A percentile compares a stretch with the other conserved stretches of the same genome.
These are phyloP conservation scores for Lycophotia porphyrea DNA, from an alignment of 2,888 invertebrate genomes.

Conservation along the genomic window DNA sequence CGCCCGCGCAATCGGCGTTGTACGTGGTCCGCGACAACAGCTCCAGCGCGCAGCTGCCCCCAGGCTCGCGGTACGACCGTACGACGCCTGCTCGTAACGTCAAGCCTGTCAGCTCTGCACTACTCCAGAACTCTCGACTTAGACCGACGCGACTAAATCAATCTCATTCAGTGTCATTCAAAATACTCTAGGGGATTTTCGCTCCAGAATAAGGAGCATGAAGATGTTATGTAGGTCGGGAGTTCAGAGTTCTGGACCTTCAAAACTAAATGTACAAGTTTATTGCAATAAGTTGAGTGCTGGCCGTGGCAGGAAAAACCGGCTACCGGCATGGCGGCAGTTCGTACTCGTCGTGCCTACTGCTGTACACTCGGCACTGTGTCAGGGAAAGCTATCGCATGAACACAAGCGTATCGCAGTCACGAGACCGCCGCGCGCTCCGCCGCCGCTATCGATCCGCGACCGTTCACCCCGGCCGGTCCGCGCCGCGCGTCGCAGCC, in stretches of 20 bases:
- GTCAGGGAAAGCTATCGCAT: too few relatives aligned
- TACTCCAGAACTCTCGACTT: background rate
- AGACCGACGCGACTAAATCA: background rate
- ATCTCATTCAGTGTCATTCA: background rate
- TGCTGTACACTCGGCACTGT: background rate
- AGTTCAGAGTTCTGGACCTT: background rate
- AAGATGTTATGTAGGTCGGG: background rate
- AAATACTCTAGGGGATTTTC: background rate
- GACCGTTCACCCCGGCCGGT: constrained; percentile 2
- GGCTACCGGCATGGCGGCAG: background rate
- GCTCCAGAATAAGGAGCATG: background rate
- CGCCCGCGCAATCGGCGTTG: background rate
- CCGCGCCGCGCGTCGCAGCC: background rate
- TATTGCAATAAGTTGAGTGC: background rate
- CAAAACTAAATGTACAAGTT: background rate
- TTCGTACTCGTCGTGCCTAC: background rate
- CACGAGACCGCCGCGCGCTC: background rate
- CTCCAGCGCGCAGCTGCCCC: background rate
- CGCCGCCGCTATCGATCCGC: background rate
- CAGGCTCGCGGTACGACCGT: constrained; percentile 15
- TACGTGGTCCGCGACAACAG: background rate
- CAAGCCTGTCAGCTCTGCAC: background rate
- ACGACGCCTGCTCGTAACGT: background rate
- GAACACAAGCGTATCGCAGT: background rate
- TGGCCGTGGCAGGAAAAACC: background rate